Conservation (phyloP, 2,888 invertebrate genomes). For the Caenorhabditis imperialis region DNA sequence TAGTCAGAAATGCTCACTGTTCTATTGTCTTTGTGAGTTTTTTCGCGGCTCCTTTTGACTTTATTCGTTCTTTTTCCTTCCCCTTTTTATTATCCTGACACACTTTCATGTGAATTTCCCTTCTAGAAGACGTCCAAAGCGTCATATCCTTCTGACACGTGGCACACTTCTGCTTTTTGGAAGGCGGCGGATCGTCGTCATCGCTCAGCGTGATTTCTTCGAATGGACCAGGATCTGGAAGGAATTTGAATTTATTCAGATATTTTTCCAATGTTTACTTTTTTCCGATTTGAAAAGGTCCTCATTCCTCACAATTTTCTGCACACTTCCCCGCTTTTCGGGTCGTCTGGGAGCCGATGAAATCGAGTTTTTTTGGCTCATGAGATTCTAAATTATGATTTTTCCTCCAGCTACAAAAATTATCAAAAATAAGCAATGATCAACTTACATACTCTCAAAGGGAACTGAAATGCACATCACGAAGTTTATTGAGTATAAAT, state of each 20-base stretch:
- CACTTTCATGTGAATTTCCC: conserved; percentile 31
- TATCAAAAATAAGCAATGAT: background rate
- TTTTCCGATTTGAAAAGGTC: conserved; percentile 7
- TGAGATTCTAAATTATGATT: background rate
- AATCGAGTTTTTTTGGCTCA: conserved; percentile 2
- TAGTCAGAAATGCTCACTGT: conserved; percentile 8
- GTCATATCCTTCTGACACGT: conserved; percentile 37
- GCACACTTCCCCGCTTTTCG: conserved; percentile 33
- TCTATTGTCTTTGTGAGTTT: conserved; percentile 26
- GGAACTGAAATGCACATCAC: background rate
- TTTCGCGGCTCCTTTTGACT: background rate
- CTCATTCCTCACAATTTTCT: conserved; percentile 27
- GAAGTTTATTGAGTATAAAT: conserved; percentile 25
- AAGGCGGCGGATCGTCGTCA: conserved; percentile 8
- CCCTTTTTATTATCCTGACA: conserved; percentile 11
- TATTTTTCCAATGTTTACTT: background rate
- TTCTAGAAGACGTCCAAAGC: conserved; percentile 20
- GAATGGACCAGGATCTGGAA: background rate
- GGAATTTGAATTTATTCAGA: background rate
- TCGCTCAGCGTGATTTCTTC: conserved; percentile 30
- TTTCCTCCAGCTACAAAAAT: no score
- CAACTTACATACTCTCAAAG: background rate
- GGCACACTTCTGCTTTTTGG: conserved; percentile 14
- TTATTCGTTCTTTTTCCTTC: conserved; percentile 3
- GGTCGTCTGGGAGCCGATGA: conserved; percentile 41